phyloP scores from a whole-genome alignment of 2,113 vertebrate species.

The Dasyurus viverrinus region DNA sequence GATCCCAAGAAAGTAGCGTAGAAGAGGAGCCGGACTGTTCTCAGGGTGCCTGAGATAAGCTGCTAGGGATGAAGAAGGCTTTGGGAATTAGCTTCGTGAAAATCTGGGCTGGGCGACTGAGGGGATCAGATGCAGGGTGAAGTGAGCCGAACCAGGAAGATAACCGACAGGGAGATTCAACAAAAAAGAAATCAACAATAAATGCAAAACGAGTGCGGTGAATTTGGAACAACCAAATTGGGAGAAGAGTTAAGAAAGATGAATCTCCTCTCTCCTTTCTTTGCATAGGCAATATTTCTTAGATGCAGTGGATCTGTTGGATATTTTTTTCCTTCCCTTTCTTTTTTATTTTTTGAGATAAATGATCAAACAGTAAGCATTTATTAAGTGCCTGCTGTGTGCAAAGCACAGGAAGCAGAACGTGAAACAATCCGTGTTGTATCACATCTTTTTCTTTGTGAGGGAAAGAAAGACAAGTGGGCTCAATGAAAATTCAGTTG shows the following conservation, averaged over 20 bases:
- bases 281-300: no score
- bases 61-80: not conserved
- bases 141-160: not conserved
- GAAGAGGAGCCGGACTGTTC: not conserved
- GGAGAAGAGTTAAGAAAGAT: not conserved
- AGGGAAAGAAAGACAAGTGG: not conserved
- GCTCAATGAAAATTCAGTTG: no score
- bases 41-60: not conserved
- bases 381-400: no score
- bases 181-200: not conserved
- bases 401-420: no score
- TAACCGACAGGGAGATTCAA: not conserved
- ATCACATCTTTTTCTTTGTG: not conserved
- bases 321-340: not conserved
- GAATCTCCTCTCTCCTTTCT: no score
- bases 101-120: not conserved
- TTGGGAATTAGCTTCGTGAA: not conserved
- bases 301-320: no score
- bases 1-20: not conserved
- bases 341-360: not conserved
- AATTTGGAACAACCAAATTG: not conserved
- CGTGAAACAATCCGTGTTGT: no score
- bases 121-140: not conserved
- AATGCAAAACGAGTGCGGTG: not conserved
- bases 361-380: not conserved